Evolutionary conservation across 1,140 invertebrate species (phyloP).

Genomic region (Achroia grisella): DNA sequence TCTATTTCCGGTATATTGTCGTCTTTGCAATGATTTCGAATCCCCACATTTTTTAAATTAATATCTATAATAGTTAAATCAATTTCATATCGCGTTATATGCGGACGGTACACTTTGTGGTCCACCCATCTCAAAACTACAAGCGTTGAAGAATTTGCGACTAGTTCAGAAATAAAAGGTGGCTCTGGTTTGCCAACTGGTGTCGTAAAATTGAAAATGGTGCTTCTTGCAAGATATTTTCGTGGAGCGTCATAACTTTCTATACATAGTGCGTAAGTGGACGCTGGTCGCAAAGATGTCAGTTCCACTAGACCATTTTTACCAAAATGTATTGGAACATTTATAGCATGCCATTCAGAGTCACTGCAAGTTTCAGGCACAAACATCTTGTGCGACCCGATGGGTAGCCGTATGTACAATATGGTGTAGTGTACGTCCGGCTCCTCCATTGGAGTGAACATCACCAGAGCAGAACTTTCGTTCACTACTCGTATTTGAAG

Average conservation of each 20-base stretch:
- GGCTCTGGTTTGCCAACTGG: slow-evolving; percentile 50
- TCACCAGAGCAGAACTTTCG: slow-evolving; percentile 36
- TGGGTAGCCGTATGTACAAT: slow-evolving; percentile 42
- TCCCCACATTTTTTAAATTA: slow-evolving; percentile 16
- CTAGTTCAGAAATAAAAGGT: slow-evolving; percentile 51
- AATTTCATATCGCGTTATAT: slow-evolving; percentile 47
- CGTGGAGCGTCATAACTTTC: slow-evolving; percentile 41
- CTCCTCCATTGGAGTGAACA: slow-evolving; percentile 24
- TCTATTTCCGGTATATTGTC: slow-evolving; percentile 29
- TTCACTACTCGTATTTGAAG: slow-evolving; percentile 33
- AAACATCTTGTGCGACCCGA: slow-evolving; percentile 17
- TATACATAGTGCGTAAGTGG: slow-evolving; percentile 49
- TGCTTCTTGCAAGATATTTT: slow-evolving; percentile 30
- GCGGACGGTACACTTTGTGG: slow-evolving; percentile 40
- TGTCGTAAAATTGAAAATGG: slow-evolving; percentile 48
- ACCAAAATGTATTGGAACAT: slow-evolving; percentile 18
- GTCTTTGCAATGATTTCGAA: slow-evolving; percentile 35
- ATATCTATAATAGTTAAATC: slow-evolving; percentile 47
- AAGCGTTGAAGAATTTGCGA: slow-evolving; percentile 32
- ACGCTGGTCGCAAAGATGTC: slow-evolving; percentile 34
- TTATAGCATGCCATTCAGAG: slow-evolving; percentile 44
- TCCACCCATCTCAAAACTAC: slow-evolving; percentile 52
- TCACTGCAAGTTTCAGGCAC: slow-evolving; percentile 55
- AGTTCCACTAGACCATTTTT: slow-evolving; percentile 22
- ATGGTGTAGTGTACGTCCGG: slow-evolving; percentile 34